Evolutionary conservation across 2,113 vertebrate species (phyloP).

Genomic region (Dendrocopos noguchii): DNA sequence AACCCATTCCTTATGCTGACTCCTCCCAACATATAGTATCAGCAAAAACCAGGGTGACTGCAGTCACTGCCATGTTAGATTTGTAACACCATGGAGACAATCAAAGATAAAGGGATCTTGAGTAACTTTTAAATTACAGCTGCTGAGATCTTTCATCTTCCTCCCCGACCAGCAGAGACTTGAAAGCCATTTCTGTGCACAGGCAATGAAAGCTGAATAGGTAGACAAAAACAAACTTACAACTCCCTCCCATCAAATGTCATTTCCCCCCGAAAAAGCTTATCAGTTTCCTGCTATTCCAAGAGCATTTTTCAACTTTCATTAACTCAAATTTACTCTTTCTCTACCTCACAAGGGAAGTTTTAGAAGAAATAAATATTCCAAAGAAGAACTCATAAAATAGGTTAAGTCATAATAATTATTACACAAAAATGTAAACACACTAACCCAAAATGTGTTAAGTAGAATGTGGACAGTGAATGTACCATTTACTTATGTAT

Average conservation of each 20-base stretch:
- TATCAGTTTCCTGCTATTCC: not conserved
- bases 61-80: not conserved
- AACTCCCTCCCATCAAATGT: not conserved
- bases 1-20: not conserved
- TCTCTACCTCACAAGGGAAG: not conserved
- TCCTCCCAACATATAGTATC: not conserved
- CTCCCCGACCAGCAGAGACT: not conserved
- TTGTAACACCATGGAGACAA: not conserved
- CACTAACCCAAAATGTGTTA: not conserved
- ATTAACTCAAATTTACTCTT: not conserved
- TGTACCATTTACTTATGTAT: not conserved
- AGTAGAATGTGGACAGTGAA: not conserved
- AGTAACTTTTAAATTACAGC: not conserved
- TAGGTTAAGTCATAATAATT: not conserved
- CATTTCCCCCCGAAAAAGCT: not conserved
- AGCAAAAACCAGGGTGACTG: not conserved
- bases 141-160: not conserved
- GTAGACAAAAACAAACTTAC: not conserved
- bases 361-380: not conserved
- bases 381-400: not conserved
- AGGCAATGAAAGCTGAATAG: not conserved
- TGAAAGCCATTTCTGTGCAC: not conserved
- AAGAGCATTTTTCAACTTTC: not conserved
- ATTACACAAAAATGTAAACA: not conserved
- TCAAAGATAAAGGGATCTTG: not conserved